Base-by-base conservation (phyloP, 2,797 vertebrate genomes). In the Morelia viridis region DNA sequence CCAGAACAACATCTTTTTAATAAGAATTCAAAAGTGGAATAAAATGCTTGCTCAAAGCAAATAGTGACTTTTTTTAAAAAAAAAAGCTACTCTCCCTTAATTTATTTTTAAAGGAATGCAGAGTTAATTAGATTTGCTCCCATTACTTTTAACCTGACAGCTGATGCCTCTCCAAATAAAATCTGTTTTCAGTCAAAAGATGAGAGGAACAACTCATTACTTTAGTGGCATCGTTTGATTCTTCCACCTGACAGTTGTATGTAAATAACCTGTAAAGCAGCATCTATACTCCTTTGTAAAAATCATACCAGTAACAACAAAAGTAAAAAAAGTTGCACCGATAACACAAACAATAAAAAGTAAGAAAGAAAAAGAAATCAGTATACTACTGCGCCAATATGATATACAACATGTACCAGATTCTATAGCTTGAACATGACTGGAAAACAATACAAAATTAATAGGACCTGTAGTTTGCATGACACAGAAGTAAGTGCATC, bases 1-100 rank as follows among this genome's bases (percentile, higher is more conserved):
- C 85, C n/a, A 90, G 88, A 50, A 57, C 28, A 71, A 85, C 86
- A 28, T 92, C 83, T 88, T 92, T 80, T 90, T 90, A 89, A 89
- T 90, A 91, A 80, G 85, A 80, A 62, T 76, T 86, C 19, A 80
- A 86, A 80, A 76, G 41, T 62, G 28, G 10, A 88, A 68, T 88
- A 87, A 80, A 91, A 60, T 41, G 35, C 17, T 71, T 71, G 68
- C 60, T 90, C 68, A 65, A 56, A 92, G 68, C 71, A 88, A 88
- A 56, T 88, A 56, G 61, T 41, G 71, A 41, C 22, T 1, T 61
- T 64, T 57, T 9, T 1, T 6, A 50, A 58, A 89, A n/a, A 85
- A 92, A 50, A 53, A 53, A 85, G 11, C 76, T 46, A 80, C 22
- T 46, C 22, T 46, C 19, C 35, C 46, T 80, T 80, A 24, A 11